phyloP scores from a whole-genome alignment of 2,797 vertebrate genomes.

The Hydrocynus forskahlii region DNA sequence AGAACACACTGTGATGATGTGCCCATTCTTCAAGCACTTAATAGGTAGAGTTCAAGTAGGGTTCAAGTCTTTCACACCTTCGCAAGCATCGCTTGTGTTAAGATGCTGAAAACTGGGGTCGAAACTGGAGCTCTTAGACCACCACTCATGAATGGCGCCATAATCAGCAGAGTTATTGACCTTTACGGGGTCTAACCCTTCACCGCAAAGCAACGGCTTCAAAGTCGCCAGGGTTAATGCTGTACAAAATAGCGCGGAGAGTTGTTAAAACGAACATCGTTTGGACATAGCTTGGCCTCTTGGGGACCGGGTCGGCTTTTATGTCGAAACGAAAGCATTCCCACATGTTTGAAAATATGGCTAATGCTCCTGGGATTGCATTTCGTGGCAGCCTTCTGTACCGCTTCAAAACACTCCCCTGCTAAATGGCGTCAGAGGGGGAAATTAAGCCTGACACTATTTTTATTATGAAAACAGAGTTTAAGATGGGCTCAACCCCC shows the following conservation, averaged over 20 bases:
- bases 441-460: slow-evolving; percentile 88
- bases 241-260: slow-evolving; percentile 75
- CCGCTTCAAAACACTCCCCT: slow-evolving; percentile 83
- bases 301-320: slow-evolving; percentile 77
- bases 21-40: slow-evolving; percentile 31
- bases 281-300: slow-evolving; percentile 77
- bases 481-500: slow-evolving; percentile 71
- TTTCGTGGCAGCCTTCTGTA: slow-evolving; percentile 72
- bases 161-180: slow-evolving; percentile 70
- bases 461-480: slow-evolving; percentile 87
- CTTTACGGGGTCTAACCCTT: slow-evolving; percentile 66
- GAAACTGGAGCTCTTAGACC: slow-evolving; percentile 62
- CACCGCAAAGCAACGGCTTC: slow-evolving; percentile 64
- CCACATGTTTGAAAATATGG: slow-evolving; percentile 88
- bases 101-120: slow-evolving; percentile 41
- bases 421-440: slow-evolving; percentile 75
- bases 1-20: slow-evolving; percentile 32
- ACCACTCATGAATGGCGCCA: slow-evolving; percentile 68
- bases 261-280: slow-evolving; percentile 82
- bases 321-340: slow-evolving; percentile 86
- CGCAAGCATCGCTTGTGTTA: slow-evolving; percentile 26
- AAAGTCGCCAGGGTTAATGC: slow-evolving; percentile 75
- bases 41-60: slow-evolving; percentile 42
- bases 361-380: slow-evolving; percentile 84
- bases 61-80: slow-evolving; percentile 54